Conservation (phyloP, 2,113 vertebrate genomes). For the Okapia johnstoni region DNA sequence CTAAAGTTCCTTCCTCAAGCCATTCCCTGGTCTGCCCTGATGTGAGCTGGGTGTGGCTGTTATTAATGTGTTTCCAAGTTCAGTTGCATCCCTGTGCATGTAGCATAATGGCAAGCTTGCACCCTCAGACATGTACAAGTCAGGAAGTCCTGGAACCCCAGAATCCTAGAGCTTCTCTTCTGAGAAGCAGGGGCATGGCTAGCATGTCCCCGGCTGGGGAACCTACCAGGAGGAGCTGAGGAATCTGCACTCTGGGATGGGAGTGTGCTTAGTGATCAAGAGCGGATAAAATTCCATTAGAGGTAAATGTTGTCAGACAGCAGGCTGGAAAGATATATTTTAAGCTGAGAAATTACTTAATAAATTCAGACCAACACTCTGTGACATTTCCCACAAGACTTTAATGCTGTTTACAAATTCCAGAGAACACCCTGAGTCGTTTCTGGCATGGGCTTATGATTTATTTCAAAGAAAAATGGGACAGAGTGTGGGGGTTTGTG, state of each 20-base stretch:
- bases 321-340: constrained; percentile 51
- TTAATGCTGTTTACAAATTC: constrained; percentile 81
- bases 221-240: not conserved
- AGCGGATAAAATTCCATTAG: constrained; percentile 41
- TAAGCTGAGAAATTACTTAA: constrained; percentile 74
- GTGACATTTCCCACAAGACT: constrained; percentile 81
- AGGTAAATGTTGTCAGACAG: constrained; percentile 57
- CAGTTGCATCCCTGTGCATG: not conserved
- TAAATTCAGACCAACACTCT: constrained; percentile 75
- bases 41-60: not conserved
- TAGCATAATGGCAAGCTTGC: rapidly evolving
- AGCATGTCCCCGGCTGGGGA: not conserved
- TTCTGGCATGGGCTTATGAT: constrained; percentile 78
- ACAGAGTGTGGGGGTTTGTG: constrained; percentile 81
- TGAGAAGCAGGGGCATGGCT: not conserved
- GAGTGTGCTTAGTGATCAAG: constrained; percentile 22
- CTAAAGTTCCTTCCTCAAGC: not conserved
- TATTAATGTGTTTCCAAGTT: not conserved
- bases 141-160: not conserved
- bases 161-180: not conserved
- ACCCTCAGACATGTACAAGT: not conserved
- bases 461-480: constrained; percentile 83
- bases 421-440: constrained; percentile 76
- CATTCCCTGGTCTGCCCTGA: not conserved
- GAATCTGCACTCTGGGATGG: not conserved